These are phyloP conservation scores for Columba guinea DNA, from an alignment of 2,797 vertebrate species.

Conservation along the genomic window DNA sequence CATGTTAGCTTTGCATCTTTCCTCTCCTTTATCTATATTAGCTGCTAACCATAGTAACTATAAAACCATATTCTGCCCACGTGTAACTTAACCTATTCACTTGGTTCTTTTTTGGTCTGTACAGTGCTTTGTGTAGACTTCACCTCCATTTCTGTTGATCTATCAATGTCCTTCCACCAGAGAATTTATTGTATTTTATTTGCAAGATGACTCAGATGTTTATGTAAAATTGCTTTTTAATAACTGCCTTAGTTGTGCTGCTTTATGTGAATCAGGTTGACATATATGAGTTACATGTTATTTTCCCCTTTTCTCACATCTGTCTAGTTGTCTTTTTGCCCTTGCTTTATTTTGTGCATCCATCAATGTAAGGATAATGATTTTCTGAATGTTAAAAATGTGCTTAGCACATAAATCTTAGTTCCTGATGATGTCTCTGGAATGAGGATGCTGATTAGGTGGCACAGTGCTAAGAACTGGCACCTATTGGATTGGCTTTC, in stretches of 20 bases:
- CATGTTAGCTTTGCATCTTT: not conserved
- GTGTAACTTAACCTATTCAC: not conserved
- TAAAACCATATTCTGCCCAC: not conserved
- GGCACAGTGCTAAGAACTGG: not conserved
- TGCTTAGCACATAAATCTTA: not conserved
- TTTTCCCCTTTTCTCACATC: not conserved
- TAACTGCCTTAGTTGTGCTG: not conserved
- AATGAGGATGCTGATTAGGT: not conserved
- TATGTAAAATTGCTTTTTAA: not conserved
- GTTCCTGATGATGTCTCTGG: not conserved
- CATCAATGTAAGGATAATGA: not conserved
- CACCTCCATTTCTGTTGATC: not conserved
- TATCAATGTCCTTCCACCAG: not conserved
- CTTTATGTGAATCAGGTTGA: not conserved
- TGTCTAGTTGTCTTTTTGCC: not conserved
- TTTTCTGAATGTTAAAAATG: not conserved
- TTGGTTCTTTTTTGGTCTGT: not conserved
- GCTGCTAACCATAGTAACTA: not conserved
- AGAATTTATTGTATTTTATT: not conserved
- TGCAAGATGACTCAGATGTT: not conserved
- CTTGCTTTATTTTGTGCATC: not conserved
- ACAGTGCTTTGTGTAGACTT: not conserved
- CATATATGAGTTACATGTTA: not conserved
- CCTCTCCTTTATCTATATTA: not conserved
- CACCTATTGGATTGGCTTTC: not conserved